Base-by-base conservation (phyloP, 2,113 vertebrate species). In the Cryptotis parvus region DNA sequence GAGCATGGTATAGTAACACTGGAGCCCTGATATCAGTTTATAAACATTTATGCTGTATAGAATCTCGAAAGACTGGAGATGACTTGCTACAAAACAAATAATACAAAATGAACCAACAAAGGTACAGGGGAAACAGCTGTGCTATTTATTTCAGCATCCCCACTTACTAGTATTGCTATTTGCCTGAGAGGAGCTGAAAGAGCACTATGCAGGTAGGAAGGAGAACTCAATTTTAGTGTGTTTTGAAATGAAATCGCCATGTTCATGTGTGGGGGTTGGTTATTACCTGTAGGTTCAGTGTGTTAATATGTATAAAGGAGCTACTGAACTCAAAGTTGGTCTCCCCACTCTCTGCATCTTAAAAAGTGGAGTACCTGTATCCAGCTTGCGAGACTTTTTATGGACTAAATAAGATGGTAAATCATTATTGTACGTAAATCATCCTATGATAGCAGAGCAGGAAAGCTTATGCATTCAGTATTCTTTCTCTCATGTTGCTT, bases 11-110 rank as follows among this genome's bases (percentile, higher is more conserved):
- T 58, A 58, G 55, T 58, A 58, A 58, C 18, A 58, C 55, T 24
- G 16, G 6, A 58, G 55, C 22, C 18, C 55, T 58, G 55, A 58
- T 4, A 58, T 58, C 55, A 58, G 24, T 58, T 20, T 58, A 58
- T 58, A 58, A 24, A 58, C 55, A 58, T 22, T 22, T 58, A 58
- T 58, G 24, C 55, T 58, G 20, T 24, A 58, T 58, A 58, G 55
- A 58, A 24, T 58, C 8, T 58, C 68, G 22, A 91, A 96, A 74
- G 63, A 37, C 0, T 69, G 68, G 31, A 94, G 31, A 0, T 83
- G 52, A 91, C 5, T 95, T 96, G 84, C 33, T 75, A 24, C 55
- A 91, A 87, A 63, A 72, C 88, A 75, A 35, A 27, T 73, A 58
- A 63, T 33, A 90, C 16, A 90, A 92, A 94, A 58, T 41, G 69